Percentiles rank a stretch among this genome's conserved stretches.
Conservation (phyloP, 1,140 invertebrate genomes). For the Ceratitis capitata region DNA sequence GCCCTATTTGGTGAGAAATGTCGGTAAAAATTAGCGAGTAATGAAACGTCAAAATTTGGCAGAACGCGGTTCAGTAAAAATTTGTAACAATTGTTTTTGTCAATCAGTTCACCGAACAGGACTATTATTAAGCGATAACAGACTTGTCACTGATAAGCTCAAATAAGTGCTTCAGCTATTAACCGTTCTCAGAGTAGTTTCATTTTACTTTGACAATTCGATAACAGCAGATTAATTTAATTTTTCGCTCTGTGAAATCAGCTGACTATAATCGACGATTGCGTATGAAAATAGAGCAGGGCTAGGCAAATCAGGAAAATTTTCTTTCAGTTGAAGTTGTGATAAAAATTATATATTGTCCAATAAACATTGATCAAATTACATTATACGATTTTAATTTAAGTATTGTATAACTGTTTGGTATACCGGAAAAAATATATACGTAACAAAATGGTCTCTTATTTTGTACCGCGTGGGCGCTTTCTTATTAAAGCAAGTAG, state of each 20-base stretch:
- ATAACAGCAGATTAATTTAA: not conserved
- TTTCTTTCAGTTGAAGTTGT: not conserved
- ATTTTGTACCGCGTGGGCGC: conserved; percentile 60
- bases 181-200: no score
- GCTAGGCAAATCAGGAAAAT: not conserved
- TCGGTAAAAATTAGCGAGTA: no score
- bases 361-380: not conserved
- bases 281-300: not conserved
- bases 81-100: no score
- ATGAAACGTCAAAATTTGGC: no score
- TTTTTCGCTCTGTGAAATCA: not conserved
- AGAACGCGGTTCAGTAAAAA: no score
- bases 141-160: no score
- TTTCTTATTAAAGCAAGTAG: conserved; percentile 59
- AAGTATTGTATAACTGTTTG: not conserved
- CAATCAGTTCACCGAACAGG: no score
- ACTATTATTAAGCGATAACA: no score
- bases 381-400: not conserved
- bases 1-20: no score
- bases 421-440: not conserved
- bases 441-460: conserved; percentile 57
- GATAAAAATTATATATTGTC: not conserved
- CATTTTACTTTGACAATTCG: not conserved
- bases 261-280: not conserved
- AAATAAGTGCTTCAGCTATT: not conserved